Conservation (phyloP, 1,140 invertebrate species). For the Manduca sexta region DNA sequence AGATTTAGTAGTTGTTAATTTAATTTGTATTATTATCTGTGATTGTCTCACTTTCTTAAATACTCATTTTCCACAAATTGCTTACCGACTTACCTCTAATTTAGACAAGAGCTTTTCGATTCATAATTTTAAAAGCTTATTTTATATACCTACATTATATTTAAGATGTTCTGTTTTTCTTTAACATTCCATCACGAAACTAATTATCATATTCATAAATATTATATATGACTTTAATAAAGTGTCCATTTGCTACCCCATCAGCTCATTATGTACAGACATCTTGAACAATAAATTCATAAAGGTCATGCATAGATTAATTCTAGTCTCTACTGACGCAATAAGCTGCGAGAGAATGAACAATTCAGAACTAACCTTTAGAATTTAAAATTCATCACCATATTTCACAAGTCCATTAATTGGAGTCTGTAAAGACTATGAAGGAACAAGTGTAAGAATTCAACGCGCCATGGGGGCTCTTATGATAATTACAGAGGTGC, state of each 20-base stretch:
- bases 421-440: background rate
- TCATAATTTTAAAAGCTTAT: too few relatives aligned
- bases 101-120: too few relatives aligned
- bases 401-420: background rate
- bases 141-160: too few relatives aligned
- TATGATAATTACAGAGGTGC: background rate
- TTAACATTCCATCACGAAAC: too few relatives aligned
- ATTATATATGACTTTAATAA: too few relatives aligned
- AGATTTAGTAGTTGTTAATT: too few relatives aligned
- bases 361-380: background rate
- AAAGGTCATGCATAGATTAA: slow-evolving; percentile 15
- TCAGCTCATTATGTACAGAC: background rate
- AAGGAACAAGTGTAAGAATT: background rate
- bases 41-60: too few relatives aligned
- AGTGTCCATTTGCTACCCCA: background rate
- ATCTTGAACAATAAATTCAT: slow-evolving; percentile 11
- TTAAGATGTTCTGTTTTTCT: too few relatives aligned
- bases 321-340: slow-evolving; percentile 10
- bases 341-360: background rate
- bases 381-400: background rate
- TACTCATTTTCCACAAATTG: too few relatives aligned
- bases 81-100: too few relatives aligned
- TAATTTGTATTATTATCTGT: too few relatives aligned
- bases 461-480: background rate
- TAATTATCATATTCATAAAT: too few relatives aligned